Base-by-base conservation (phyloP, 2,797 vertebrate species). In the Peromyscus attwateri region DNA sequence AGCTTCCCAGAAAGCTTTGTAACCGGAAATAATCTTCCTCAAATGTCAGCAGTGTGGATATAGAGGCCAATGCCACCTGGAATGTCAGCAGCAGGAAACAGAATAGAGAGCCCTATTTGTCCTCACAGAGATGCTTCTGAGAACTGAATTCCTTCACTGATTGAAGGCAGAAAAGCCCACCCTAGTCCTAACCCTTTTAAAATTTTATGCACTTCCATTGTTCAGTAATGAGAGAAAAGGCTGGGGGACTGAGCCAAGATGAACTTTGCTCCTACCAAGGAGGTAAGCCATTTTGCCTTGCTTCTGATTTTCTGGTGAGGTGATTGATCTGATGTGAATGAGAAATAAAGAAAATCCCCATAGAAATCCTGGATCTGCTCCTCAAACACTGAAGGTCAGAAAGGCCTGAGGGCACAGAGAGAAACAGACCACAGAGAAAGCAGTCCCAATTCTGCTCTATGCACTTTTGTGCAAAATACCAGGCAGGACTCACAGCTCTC, bases 251-350 rank as follows among this genome's bases (percentile, higher is more conserved):
- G 70, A 92, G 75, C 79, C 85, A 77, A 52, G 70, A 11, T 52
- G 92, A 94, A 96, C 92, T 97, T 92, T 96, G 91, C 77, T 94
- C n/a, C 49, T 92, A 23, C 60, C 89, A 92, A 96, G 52, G 97
- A 94, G 89, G 83, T 68, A 95, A 93, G 52, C 60, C 43, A 40
- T n/a, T 71, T 83, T 82, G 77, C 52, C 68, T 49, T 75, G 75
- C 62, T 93, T n/a, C 27, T 46, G 11, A 75, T 43, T 95, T 97
- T 87, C 87, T 89, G 43, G 85, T 73, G 66, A 91, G 57, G 80
- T 94, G 94, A 95, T 68, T 97, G 89, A 90, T 31, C 60, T 71
- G 52, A 8, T 91, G 68, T 62, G 64, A 85, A 84, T 71, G 46
- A 87, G 34, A 40, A 92, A 49, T 92, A 31, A 87, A 11, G 60